Evolutionary conservation across 1,140 invertebrate genomes (phyloP), one percentile per base, ranked within the genome.

Genomic region (Megathymus violae): DNA sequence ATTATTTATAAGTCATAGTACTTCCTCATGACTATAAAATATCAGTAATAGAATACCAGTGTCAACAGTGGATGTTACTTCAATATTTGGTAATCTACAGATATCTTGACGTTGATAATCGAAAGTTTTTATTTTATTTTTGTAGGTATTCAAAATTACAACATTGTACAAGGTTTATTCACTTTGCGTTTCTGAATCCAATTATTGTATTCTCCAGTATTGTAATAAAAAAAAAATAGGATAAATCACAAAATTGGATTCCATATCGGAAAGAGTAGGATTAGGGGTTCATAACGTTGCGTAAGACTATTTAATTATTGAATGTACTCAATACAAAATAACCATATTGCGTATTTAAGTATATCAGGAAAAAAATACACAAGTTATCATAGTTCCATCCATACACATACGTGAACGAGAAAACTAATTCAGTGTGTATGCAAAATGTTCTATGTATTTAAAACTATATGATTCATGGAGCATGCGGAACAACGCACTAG

Each of bases 1-100:
- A 71, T 71, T 63, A 59, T 69, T 59, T 58, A 59, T 62, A 19
- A 44, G 15, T 46, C 19, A 31, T 50, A 51, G 44, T 10, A 40
- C 44, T 22, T 40, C 7, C 38, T 34, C 10, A 36, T 31, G 3
- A n/a, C 25, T 46, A 17, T 11, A 9, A 46, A 47, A 40, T 58
- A 3, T 31, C 47, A 14, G 16, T 50, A 56, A 16, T 34, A 7
- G 9, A 14, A 25, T 25, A 27, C 25, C 47, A 62, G n/a, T n/a
- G n/a, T n/a, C n/a, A n/a, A n/a, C n/a, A n/a, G n/a, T n/a, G n/a
- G n/a, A n/a, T n/a, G n/a, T n/a, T n/a, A n/a, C n/a, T n/a, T n/a
- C n/a, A n/a, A n/a, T n/a, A n/a, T n/a, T n/a, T n/a, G n/a, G n/a
- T n/a, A n/a, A n/a, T n/a, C n/a, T n/a, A n/a, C n/a, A n/a, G n/a